Conservation (phyloP, 2,888 invertebrate species). For the Diplolepis rosae region DNA sequence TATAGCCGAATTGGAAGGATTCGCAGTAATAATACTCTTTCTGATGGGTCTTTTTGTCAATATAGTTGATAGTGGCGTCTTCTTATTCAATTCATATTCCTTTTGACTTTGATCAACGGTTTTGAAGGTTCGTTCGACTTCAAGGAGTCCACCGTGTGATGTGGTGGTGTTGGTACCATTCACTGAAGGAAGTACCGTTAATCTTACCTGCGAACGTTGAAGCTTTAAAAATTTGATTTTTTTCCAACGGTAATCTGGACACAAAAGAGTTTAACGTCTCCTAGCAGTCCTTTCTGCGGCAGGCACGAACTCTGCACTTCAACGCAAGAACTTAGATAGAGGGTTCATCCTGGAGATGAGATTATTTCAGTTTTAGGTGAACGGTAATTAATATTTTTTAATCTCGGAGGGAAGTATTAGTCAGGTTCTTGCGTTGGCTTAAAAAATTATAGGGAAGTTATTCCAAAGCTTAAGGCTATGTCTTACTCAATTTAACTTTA, state of each 20-base stretch:
- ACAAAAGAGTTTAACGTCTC: conserved; percentile 32
- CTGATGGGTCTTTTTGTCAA: conserved; percentile 60
- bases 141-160: conserved; percentile 84
- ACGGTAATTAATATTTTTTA: neutral
- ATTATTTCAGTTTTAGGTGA: conserved; percentile 26
- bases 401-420: conserved; percentile 4
- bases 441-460: neutral
- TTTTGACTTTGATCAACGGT: conserved; percentile 80
- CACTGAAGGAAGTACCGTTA: conserved; percentile 83
- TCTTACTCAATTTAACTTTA: neutral
- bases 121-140: conserved; percentile 83
- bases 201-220: conserved; percentile 73
- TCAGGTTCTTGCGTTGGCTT: conserved; percentile 32
- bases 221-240: conserved; percentile 51
- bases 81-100: conserved; percentile 68
- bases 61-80: conserved; percentile 43
- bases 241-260: conserved; percentile 31
- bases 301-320: conserved; percentile 30
- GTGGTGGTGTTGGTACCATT: conserved; percentile 77
- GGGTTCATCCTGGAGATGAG: conserved; percentile 31
- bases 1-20: conserved; percentile 78
- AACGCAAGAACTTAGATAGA: conserved; percentile 32
- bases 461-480: neutral
- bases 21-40: conserved; percentile 66
- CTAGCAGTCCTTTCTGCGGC: conserved; percentile 27